Evolutionary conservation across 2,797 vertebrate species (phyloP).

Genomic region (Siniperca obscura): DNA sequence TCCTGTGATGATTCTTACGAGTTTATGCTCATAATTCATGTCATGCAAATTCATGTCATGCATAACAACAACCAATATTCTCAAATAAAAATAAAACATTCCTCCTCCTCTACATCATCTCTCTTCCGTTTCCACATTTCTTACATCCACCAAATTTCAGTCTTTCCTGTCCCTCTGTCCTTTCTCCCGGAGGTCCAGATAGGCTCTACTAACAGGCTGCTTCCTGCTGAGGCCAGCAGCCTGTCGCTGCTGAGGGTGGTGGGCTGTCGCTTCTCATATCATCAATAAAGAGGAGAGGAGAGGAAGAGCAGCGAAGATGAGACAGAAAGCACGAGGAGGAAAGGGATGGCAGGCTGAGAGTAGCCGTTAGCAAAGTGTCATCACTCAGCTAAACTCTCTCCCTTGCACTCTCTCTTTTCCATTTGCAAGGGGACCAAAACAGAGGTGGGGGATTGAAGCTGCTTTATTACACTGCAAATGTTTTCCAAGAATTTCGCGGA

Average conservation of each 20-base stretch:
- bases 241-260: constrained; percentile 30
- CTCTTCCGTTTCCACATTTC: constrained; percentile 14
- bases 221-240: constrained; percentile 58
- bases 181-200: constrained; percentile 25
- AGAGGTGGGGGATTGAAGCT: background rate
- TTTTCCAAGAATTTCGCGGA: constrained; percentile 56
- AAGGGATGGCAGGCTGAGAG: constrained; percentile 39
- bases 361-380: constrained; percentile 57
- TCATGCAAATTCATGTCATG: constrained; percentile 8
- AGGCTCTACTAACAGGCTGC: constrained; percentile 49
- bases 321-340: constrained; percentile 21
- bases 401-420: constrained; percentile 43
- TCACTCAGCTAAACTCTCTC: constrained; percentile 59
- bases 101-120: background rate
- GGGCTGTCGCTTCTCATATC: constrained; percentile 50
- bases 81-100: background rate
- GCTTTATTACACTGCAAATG: constrained; percentile 61
- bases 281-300: constrained; percentile 37
- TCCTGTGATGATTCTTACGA: background rate
- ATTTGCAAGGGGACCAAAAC: constrained; percentile 48
- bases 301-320: constrained; percentile 18
- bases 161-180: constrained; percentile 22
- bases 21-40: constrained; percentile 3
- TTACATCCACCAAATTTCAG: constrained; percentile 15
- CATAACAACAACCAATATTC: background rate